Evolutionary conservation across 2,797 vertebrate species (phyloP).

Genomic region (Centropyge bicolor): DNA sequence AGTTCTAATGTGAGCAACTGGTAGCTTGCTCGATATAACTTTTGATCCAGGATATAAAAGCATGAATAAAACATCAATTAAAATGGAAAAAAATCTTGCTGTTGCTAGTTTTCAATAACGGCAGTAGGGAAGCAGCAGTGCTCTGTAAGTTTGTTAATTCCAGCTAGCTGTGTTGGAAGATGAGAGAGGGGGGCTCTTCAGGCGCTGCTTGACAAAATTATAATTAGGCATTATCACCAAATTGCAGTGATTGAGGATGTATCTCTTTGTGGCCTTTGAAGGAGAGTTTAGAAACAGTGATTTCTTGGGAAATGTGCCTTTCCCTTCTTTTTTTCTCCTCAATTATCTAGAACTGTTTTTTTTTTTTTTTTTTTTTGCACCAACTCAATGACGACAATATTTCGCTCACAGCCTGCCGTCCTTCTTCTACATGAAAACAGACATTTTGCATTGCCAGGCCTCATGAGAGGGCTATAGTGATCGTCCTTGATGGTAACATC

Average conservation of each 20-base stretch:
- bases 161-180: conserved; percentile 56
- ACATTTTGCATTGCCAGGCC: conserved; percentile 6
- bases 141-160: conserved; percentile 64
- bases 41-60: conserved; percentile 28
- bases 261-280: conserved; percentile 72
- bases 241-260: conserved; percentile 73
- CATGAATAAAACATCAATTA: conserved; percentile 63
- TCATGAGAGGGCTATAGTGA: conserved; percentile 5
- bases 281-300: conserved; percentile 63
- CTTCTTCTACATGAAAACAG: conserved; percentile 47
- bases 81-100: conserved; percentile 33
- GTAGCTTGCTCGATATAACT: neutral
- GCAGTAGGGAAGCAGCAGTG: conserved; percentile 48
- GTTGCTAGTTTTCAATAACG: conserved; percentile 54
- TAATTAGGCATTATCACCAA: conserved; percentile 78
- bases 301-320: conserved; percentile 49
- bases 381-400: conserved; percentile 11
- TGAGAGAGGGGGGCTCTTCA: conserved; percentile 65
- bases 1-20: neutral
- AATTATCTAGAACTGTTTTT: conserved; percentile 54
- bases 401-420: conserved; percentile 15
- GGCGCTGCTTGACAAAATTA: conserved; percentile 72
- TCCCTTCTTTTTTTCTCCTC: conserved; percentile 16
- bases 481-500: conserved; percentile 49
- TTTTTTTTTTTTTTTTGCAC: conserved; percentile 45